Percentiles rank a stretch among this genome's conserved stretches.
These are phyloP conservation scores for Drosophila carrolli DNA, from an alignment of 1,140 invertebrate genomes.

Conservation along the genomic window DNA sequence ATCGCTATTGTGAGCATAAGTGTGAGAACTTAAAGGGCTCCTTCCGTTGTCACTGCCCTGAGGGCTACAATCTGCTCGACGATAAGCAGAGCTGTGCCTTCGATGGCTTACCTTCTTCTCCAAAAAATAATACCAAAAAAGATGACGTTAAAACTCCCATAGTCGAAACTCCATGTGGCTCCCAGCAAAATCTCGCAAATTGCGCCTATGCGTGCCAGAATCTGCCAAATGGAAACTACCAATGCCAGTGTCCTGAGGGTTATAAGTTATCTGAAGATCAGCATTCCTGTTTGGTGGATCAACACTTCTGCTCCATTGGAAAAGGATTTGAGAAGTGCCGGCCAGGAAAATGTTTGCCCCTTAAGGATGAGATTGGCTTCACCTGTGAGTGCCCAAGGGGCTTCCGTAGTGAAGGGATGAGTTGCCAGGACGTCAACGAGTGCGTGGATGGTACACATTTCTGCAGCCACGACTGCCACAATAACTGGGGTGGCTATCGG, in stretches of 20 bases:
- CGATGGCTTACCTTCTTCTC: slow-evolving; percentile 19
- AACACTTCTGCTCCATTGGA: slow-evolving; percentile 85
- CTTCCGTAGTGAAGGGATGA: slow-evolving; percentile 67
- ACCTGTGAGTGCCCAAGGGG: slow-evolving; percentile 85
- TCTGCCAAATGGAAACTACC: slow-evolving; percentile 84
- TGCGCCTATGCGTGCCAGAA: slow-evolving; percentile 87
- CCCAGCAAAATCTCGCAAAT: slow-evolving; percentile 78
- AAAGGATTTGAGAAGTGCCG: slow-evolving; percentile 64
- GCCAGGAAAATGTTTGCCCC: slow-evolving; percentile 85
- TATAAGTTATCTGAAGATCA: slow-evolving; percentile 85
- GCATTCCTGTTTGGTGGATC: slow-evolving; percentile 86
- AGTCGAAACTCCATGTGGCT: slow-evolving; percentile 60
- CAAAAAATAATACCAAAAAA: no score
- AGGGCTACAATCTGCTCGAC: slow-evolving; percentile 65
- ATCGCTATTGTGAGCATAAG: slow-evolving; percentile 86
- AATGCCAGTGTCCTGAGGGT: slow-evolving; percentile 85
- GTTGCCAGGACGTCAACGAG: slow-evolving; percentile 89
- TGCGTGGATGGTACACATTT: slow-evolving; percentile 90
- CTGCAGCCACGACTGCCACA: slow-evolving; percentile 92
- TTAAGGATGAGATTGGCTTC: slow-evolving; percentile 86
- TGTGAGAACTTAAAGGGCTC: slow-evolving; percentile 89
- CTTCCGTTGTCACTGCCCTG: slow-evolving; percentile 87
- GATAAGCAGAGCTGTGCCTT: slow-evolving; percentile 80
- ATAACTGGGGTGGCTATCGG: slow-evolving; percentile 92
- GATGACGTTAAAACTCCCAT: no score